phyloP scores from a whole-genome alignment of 2,888 invertebrate species.

The Eilema griseolum region DNA sequence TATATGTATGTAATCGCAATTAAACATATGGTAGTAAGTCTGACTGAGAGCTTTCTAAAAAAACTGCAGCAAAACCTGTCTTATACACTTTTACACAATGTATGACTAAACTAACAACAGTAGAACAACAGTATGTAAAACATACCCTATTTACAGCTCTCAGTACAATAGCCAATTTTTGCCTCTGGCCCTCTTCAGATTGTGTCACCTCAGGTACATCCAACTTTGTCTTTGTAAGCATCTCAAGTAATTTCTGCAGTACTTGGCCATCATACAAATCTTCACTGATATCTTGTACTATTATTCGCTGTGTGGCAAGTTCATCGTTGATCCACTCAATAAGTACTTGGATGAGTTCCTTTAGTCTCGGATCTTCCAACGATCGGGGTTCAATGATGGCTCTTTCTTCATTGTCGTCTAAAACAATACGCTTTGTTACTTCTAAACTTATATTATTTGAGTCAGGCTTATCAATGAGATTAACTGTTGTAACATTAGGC shows the following conservation, averaged over 20 bases:
- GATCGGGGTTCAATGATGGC: slow-evolving; percentile 97
- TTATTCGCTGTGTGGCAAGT: slow-evolving; percentile 97
- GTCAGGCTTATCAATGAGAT: not conserved
- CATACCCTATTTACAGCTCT: slow-evolving; percentile 94
- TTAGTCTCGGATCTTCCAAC: slow-evolving; percentile 94
- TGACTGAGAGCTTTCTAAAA: no score
- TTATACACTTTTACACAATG: no score
- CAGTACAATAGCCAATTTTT: slow-evolving; percentile 96
- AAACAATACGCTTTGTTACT: slow-evolving; percentile 32
- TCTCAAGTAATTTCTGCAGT: slow-evolving; percentile 92
- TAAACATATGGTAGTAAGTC: no score
- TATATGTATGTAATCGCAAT: no score
- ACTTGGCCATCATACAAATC: slow-evolving; percentile 99
- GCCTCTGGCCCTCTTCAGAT: slow-evolving; percentile 98
- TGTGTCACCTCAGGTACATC: slow-evolving; percentile 99
- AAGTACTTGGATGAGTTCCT: slow-evolving; percentile 93
- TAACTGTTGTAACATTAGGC: not conserved
- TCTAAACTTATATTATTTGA: not conserved
- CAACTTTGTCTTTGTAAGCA: slow-evolving; percentile 94
- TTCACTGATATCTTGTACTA: slow-evolving; percentile 98
- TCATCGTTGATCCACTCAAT: slow-evolving; percentile 99
- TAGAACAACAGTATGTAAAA: no score
- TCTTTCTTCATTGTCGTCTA: slow-evolving; percentile 98
- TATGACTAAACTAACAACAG: no score
- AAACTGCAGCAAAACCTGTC: no score